A percentile compares a stretch with the other conserved stretches of the same genome.
Conservation (phyloP, 1,140 invertebrate genomes). For the Adoxophyes honmai region DNA sequence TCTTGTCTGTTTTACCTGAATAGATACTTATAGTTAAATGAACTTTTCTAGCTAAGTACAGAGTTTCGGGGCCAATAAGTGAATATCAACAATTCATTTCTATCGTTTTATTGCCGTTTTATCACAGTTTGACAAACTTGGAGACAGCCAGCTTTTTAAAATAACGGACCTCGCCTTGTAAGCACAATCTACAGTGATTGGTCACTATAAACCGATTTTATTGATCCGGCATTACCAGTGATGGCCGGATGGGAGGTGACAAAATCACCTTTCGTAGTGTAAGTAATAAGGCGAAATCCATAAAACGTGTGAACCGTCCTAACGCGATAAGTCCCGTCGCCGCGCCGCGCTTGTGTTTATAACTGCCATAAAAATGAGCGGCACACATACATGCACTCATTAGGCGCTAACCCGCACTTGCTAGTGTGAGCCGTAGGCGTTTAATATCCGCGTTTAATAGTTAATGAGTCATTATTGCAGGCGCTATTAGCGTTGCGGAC, state of each 20-base stretch:
- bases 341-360: background rate
- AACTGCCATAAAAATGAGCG: slow-evolving; percentile 1
- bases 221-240: too few relatives aligned
- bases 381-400: background rate
- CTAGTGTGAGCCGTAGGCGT: slow-evolving; percentile 20
- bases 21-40: too few relatives aligned
- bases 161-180: too few relatives aligned
- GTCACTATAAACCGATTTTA: too few relatives aligned
- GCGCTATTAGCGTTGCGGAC: slow-evolving; percentile 48
- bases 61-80: too few relatives aligned
- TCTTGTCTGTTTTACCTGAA: too few relatives aligned
- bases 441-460: slow-evolving; percentile 55
- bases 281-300: background rate
- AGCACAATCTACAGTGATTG: too few relatives aligned
- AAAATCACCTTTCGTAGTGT: background rate
- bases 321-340: background rate
- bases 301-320: slow-evolving; percentile 9
- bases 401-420: background rate
- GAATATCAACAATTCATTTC: too few relatives aligned
- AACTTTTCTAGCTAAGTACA: too few relatives aligned
- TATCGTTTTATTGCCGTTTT: too few relatives aligned
- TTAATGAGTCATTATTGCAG: slow-evolving; percentile 61
- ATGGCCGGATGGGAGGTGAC: background rate
- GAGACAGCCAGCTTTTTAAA: too few relatives aligned
- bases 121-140: too few relatives aligned